These are phyloP conservation scores for Rallus crepitans DNA, from an alignment of 2,797 vertebrate genomes.

Conservation along the genomic window DNA sequence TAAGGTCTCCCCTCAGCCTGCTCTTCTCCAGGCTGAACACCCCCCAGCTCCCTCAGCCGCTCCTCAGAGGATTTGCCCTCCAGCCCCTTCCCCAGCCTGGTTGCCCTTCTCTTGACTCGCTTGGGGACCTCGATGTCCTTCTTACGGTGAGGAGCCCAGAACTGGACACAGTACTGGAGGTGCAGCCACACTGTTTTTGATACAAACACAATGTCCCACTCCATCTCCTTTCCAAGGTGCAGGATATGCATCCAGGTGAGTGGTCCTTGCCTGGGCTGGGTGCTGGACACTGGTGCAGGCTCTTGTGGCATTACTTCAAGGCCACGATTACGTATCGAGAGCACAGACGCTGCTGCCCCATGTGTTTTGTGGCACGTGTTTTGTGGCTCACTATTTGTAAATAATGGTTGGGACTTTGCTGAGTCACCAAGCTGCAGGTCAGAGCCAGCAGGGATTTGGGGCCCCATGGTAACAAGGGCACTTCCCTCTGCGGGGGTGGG, in stretches of 20 bases:
- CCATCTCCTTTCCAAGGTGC: background rate
- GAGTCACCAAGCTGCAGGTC: background rate
- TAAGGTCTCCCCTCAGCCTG: too few species aligned
- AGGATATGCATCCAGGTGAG: background rate
- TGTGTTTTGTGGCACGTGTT: background rate
- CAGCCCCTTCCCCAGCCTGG: too few species aligned
- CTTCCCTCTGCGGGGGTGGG: background rate
- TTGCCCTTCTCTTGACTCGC: too few species aligned
- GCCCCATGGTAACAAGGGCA: background rate
- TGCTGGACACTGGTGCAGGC: background rate
- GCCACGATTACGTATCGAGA: background rate
- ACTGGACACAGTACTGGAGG: too few species aligned
- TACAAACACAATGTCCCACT: background rate
- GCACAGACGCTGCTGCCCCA: background rate
- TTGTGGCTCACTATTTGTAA: slow-evolving; percentile 21
- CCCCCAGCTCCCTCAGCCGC: too few species aligned
- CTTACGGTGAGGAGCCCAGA: too few species aligned
- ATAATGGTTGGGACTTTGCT: background rate
- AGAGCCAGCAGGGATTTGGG: background rate
- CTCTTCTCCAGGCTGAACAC: too few species aligned
- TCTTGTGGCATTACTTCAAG: background rate
- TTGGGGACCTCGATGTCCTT: too few species aligned
- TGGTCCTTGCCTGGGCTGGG: background rate
- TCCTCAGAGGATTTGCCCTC: too few species aligned
- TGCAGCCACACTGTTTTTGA: too few species aligned